These are phyloP conservation scores for Rhadina sibilatrix DNA, from an alignment of 2,113 vertebrate genomes.

Conservation along the genomic window DNA sequence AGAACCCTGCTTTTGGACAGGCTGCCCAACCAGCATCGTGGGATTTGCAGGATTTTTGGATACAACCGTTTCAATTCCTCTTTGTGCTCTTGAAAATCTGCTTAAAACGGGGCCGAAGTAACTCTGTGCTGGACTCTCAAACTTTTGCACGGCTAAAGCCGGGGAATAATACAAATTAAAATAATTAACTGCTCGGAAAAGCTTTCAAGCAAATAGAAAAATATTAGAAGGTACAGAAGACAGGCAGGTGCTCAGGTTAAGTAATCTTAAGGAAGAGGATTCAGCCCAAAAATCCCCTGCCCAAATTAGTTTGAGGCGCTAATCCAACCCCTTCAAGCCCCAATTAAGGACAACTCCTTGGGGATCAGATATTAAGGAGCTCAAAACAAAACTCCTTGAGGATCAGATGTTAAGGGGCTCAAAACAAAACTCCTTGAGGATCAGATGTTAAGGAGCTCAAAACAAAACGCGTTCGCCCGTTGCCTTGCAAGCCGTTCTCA, in stretches of 20 bases:
- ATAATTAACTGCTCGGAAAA: background rate
- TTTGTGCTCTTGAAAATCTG: background rate
- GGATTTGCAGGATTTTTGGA: background rate
- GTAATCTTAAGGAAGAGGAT: background rate
- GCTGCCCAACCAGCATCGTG: background rate
- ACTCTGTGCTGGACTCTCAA: fast-evolving
- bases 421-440: no score
- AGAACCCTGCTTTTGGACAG: background rate
- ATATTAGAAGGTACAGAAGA: background rate
- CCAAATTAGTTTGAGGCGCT: background rate
- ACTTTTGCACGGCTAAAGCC: background rate
- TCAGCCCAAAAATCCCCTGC: background rate
- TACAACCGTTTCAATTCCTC: background rate
- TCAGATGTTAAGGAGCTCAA: background rate
- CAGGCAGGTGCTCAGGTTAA: background rate
- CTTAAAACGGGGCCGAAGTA: background rate
- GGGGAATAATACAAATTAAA: background rate
- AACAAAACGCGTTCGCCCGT: background rate
- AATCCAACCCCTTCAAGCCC: background rate
- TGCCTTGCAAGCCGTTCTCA: background rate
- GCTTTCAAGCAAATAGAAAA: background rate
- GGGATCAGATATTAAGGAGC: background rate
- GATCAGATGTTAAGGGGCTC: no score
- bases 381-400: background rate
- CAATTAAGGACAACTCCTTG: background rate